phyloP scores from a whole-genome alignment of 2,113 vertebrate species.

The Hemiscyllium ocellatum region DNA sequence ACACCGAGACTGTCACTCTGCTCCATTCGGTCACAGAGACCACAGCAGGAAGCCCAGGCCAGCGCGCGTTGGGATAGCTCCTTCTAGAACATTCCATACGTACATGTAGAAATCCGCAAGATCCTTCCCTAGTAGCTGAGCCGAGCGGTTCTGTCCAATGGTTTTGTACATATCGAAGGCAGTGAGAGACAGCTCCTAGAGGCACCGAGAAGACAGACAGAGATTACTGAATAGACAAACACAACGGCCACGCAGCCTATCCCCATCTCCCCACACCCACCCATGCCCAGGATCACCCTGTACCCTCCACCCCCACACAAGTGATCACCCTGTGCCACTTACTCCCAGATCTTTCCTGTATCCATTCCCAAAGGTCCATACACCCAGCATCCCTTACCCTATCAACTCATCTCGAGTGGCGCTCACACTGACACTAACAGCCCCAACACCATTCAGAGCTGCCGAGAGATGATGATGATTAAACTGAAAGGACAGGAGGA shows the following conservation, averaged over 20 bases:
- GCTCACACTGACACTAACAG: too few species aligned
- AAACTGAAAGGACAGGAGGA: too few species aligned
- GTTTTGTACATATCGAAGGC: slow-evolving; percentile 90
- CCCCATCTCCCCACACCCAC: neutral
- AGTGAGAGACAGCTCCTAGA: slow-evolving; percentile 84
- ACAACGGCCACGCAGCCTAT: neutral
- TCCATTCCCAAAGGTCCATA: neutral
- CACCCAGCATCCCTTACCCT: neutral
- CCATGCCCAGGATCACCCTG: too few species aligned
- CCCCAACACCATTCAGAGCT: neutral
- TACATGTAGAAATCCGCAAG: slow-evolving; percentile 97
- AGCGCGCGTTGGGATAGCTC: neutral
- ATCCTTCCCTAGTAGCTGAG: slow-evolving; percentile 86
- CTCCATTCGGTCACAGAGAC: neutral
- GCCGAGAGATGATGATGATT: neutral
- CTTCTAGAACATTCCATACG: slow-evolving; percentile 40
- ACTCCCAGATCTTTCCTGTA: too few species aligned
- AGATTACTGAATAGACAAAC: too few species aligned
- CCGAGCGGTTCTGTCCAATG: slow-evolving; percentile 78
- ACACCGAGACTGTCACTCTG: neutral
- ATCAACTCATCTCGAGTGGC: neutral
- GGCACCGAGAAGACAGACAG: slow-evolving; percentile 39
- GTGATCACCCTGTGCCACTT: too few species aligned
- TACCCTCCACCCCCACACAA: too few species aligned
- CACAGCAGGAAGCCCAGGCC: too few species aligned